Evolutionary conservation across 2,888 invertebrate species (phyloP).

Genomic region (Philopedon plagiatum): DNA sequence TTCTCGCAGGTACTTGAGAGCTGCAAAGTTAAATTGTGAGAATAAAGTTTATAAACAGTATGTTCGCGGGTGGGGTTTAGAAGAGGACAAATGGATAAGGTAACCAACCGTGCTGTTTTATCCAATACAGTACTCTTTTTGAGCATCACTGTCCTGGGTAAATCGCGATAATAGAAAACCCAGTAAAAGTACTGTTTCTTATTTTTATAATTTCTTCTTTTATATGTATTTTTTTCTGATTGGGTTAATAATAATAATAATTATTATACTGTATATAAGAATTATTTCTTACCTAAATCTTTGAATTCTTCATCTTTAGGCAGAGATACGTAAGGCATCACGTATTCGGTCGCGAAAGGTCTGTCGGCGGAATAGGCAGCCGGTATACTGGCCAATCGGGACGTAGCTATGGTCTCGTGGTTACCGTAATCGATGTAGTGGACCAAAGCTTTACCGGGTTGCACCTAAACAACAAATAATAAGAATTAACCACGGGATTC

Average conservation of each 20-base stretch:
- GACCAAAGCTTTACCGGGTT: constrained; percentile 82
- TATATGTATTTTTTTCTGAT: too few species aligned
- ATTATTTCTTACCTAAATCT: constrained; percentile 69
- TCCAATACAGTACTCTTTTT: too few species aligned
- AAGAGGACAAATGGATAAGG: too few species aligned
- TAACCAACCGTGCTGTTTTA: too few species aligned
- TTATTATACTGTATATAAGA: too few species aligned
- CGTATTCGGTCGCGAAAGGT: constrained; percentile 90
- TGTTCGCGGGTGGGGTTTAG: too few species aligned
- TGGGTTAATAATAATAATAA: too few species aligned
- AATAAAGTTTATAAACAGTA: background rate
- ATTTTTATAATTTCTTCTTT: too few species aligned
- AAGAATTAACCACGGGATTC: background rate
- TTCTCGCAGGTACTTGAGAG: constrained; percentile 69
- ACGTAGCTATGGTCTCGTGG: constrained; percentile 69
- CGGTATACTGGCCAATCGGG: constrained; percentile 88
- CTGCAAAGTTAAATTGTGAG: constrained; percentile 17
- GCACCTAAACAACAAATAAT: constrained; percentile 26
- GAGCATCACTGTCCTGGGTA: too few species aligned
- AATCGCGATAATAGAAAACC: too few species aligned
- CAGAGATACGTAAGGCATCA: constrained; percentile 85
- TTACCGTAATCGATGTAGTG: constrained; percentile 98
- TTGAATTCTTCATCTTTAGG: constrained; percentile 91
- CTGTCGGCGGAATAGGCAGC: constrained; percentile 81
- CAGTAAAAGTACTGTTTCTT: too few species aligned